Conservation (phyloP, 2,888 invertebrate species). For the Cataglyphis livida region DNA sequence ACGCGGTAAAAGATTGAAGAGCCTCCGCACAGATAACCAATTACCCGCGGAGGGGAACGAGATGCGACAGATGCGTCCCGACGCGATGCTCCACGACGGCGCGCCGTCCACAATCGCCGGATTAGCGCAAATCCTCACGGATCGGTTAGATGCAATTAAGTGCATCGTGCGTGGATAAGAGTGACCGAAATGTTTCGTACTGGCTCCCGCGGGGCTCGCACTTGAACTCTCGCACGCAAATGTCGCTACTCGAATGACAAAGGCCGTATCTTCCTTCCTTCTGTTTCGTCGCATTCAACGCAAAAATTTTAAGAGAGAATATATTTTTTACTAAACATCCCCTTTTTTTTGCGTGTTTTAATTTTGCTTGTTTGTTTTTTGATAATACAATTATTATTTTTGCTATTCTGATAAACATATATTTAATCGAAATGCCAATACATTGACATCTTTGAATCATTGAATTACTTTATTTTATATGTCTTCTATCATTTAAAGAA, state of each 20-base stretch:
- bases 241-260: slow-evolving; percentile 45
- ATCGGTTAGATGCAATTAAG: slow-evolving; percentile 77
- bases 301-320: background rate
- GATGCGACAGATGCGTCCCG: slow-evolving; percentile 82
- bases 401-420: background rate
- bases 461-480: background rate
- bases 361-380: background rate
- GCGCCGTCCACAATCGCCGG: slow-evolving; percentile 78
- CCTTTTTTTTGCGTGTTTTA: background rate
- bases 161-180: slow-evolving; percentile 63
- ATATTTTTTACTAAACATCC: background rate
- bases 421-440: background rate
- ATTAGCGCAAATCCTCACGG: slow-evolving; percentile 78
- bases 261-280: background rate
- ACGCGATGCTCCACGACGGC: slow-evolving; percentile 76
- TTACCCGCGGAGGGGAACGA: slow-evolving; percentile 80
- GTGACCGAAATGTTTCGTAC: slow-evolving; percentile 62
- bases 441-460: background rate
- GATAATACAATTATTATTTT: background rate
- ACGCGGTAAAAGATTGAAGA: slow-evolving; percentile 83
- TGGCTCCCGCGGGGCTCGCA: slow-evolving; percentile 57
- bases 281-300: background rate
- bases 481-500: background rate
- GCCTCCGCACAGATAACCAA: slow-evolving; percentile 85
- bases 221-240: slow-evolving; percentile 65